These are phyloP conservation scores for Drosophila bifasciata DNA, from an alignment of 1,140 invertebrate genomes.

Conservation along the genomic window DNA sequence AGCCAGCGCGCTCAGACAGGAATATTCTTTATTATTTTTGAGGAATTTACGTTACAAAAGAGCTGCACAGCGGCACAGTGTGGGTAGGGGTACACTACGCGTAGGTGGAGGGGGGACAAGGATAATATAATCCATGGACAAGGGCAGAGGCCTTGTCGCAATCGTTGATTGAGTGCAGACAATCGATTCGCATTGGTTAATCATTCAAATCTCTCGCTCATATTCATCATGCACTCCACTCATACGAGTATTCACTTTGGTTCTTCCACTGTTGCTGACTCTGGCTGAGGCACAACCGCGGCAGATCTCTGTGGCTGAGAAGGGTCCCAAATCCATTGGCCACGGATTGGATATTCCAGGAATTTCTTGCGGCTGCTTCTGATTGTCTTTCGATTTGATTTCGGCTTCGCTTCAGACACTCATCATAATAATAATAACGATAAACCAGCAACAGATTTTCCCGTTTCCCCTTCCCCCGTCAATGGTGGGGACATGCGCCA, in stretches of 20 bases:
- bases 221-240: constrained; percentile 42
- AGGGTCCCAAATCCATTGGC: constrained; percentile 47
- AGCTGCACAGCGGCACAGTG: constrained; percentile 1
- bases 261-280: constrained; percentile 15
- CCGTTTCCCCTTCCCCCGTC: constrained; percentile 11
- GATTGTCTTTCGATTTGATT: constrained; percentile 30
- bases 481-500: constrained; percentile 63
- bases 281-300: neutral
- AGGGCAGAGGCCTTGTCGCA: constrained; percentile 9
- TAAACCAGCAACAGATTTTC: constrained; percentile 16
- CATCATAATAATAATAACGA: constrained; percentile 33
- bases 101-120: constrained; percentile 32
- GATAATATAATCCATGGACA: constrained; percentile 26
- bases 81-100: neutral
- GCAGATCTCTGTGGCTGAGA: constrained; percentile 27
- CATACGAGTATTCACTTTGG: neutral
- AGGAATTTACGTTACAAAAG: constrained; percentile 53
- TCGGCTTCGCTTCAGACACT: constrained; percentile 9
- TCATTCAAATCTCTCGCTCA: constrained; percentile 63
- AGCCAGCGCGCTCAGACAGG: constrained; percentile 12
- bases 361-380: constrained; percentile 35
- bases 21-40: constrained; percentile 31
- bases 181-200: constrained; percentile 78
- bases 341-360: constrained; percentile 24
- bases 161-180: constrained; percentile 65